Evolutionary conservation across 1,140 invertebrate species (phyloP), one percentile per base, ranked within the genome.

Genomic region (Ptiloglossa arizonensis): DNA sequence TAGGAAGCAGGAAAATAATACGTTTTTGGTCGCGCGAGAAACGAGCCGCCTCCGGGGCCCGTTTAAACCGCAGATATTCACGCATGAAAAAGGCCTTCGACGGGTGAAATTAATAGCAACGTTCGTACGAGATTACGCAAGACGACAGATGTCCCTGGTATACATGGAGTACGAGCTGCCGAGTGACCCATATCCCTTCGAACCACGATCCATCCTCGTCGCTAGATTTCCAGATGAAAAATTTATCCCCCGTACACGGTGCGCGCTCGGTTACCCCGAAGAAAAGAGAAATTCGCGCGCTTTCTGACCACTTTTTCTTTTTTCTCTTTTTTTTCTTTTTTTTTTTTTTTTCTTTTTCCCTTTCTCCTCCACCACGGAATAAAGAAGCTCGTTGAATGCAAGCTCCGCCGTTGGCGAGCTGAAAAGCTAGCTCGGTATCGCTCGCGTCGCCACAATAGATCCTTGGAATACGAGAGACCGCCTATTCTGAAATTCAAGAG

Each of bases 41-140:
- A 78, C 50, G 60, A 64, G 32, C 44, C 22, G 46, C 46, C 41
- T 19, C 22, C 13, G 11, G 24, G 17, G 13, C 15, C 19, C 8
- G 56, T 27, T 19, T 32, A 66, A 82, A 83, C 81, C 82, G 60
- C 82, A 83, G 48, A 83, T 69, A 79, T 74, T 74, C 46, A 27
- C 27, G 48, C 27, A 41, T 32, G 57, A 69, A 74, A 74, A 74
- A 60, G 44, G 19, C 70, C 64, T 35, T 67, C 70, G 46, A 41
- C 64, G 52, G n/a, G 63, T 82, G 64, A 71, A 59, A 83, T 83
- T 79, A 83, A 60, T 72, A 74, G 29, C 32, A 3, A 79, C 59
- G 54, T 79, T 79, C 69, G 69, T 15, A 11, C 44, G 11, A 29
- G 35, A 27, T 83, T 83, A 62, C 19, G 50, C 62, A 83, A 83